Base-by-base conservation (phyloP, 2,113 vertebrate species). In the Hypocryptadius cinnamomeus region DNA sequence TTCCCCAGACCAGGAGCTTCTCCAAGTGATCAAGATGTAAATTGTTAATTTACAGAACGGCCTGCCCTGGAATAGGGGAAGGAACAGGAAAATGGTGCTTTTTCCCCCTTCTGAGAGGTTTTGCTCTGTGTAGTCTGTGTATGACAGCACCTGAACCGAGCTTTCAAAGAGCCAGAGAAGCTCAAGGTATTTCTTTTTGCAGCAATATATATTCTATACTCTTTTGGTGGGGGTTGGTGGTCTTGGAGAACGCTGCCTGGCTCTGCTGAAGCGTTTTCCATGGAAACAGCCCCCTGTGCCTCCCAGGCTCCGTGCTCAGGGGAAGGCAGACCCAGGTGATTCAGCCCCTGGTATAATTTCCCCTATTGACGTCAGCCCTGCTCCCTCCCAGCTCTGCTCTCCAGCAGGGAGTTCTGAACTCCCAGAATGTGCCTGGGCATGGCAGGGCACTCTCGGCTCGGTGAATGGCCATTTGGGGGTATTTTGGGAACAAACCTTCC, bases 301-400 rank as follows among this genome's bases (percentile, higher is more conserved):
- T 31, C 17, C 30, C 92, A 21, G 96, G 27, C 51, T 45, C 88
- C 8, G 64, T 21, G 68, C 80, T 16, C 69, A 83, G 40, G 40
- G 79, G 37, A 78, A 53, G 13, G 40, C 87, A 50, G 37, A 25
- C 90, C 87, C 59, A 24, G 95, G 96, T 68, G 63, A 73, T 44
- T 78, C 70, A 57, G 89, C 48, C 68, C 63, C 37, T 21, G 93
- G 60, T 90, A 66, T 94, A 64, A 96, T 95, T 97, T 95, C 95
- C 94, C 74, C 90, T 14, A 50, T 83, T 97, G 97, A 95, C 82
- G 89, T 97, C 97, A 97, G 79, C 87, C 59, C 94, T 94, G 93
- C 93, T 79, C 12, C 13, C 71, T 93, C 90, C 70, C 89, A 30
- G 91, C 87, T 66, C 84, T 69, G 47, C 60, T 42, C 57, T 18